Conservation (phyloP, 2,888 invertebrate genomes). For the Petrolisthes cinctipes region DNA sequence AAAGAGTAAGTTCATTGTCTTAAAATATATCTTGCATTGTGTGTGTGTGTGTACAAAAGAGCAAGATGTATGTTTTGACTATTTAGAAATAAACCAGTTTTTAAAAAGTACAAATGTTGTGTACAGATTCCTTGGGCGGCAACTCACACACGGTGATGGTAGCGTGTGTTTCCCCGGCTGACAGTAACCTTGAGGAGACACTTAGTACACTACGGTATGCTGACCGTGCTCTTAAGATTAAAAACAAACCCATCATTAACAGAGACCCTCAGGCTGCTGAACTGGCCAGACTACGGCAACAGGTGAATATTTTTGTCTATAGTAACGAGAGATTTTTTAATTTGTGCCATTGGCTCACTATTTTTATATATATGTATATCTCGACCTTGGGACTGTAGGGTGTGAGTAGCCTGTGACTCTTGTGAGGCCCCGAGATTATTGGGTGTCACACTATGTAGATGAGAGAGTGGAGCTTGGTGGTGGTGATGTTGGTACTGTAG, state of each 20-base stretch:
- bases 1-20: no score
- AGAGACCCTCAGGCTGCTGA: slow-evolving; percentile 86
- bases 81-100: not conserved
- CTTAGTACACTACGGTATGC: slow-evolving; percentile 90
- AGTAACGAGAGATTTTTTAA: not conserved
- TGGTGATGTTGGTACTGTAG: no score
- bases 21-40: no score
- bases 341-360: not conserved
- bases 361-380: no score
- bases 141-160: slow-evolving; percentile 95
- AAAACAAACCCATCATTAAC: slow-evolving; percentile 90
- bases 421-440: no score
- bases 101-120: no score
- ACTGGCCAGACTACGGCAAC: slow-evolving; percentile 80
- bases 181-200: slow-evolving; percentile 83
- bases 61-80: no score
- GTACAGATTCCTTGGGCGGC: slow-evolving; percentile 89
- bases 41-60: no score
- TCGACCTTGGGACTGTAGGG: not conserved
- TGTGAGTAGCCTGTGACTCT: not conserved
- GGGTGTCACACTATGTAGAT: no score
- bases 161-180: slow-evolving; percentile 93
- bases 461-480: no score
- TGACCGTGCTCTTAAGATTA: slow-evolving; percentile 86
- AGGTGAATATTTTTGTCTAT: slow-evolving; percentile 72